phyloP scores from a whole-genome alignment of 1,140 invertebrate genomes.

The Helicoverpa armigera region DNA sequence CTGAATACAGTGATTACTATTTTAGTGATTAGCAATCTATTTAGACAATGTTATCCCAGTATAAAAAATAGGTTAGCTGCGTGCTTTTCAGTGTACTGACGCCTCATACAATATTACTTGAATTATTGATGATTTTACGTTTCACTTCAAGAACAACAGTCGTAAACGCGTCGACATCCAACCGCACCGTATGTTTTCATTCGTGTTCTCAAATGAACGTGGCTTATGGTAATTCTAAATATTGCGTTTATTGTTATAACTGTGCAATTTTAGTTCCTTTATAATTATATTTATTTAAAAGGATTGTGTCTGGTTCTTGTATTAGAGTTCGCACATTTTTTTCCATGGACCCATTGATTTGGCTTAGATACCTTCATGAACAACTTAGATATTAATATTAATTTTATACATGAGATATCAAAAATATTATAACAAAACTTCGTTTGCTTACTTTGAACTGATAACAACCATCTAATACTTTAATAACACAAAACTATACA shows the following conservation, averaged over 20 bases:
- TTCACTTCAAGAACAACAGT: neutral
- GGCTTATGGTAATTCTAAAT: conserved; percentile 76
- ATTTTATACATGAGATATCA: too few species aligned
- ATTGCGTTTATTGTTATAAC: conserved; percentile 58
- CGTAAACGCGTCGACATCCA: conserved; percentile 36
- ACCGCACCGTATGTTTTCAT: conserved; percentile 60
- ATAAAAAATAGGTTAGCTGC: too few species aligned
- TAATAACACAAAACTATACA: neutral
- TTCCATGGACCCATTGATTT: too few species aligned
- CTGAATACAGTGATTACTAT: too few species aligned
- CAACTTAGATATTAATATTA: too few species aligned
- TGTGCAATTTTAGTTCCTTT: conserved; percentile 36
- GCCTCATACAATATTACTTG: conserved; percentile 31
- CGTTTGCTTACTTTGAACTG: too few species aligned
- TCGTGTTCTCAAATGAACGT: conserved; percentile 68
- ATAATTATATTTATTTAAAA: conserved; percentile 5
- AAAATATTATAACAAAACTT: too few species aligned
- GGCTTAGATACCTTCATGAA: too few species aligned
- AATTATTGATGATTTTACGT: conserved; percentile 4
- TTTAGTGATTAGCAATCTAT: too few species aligned
- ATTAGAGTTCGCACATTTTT: too few species aligned
- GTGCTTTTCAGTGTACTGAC: neutral
- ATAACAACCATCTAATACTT: neutral
- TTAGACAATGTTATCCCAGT: too few species aligned
- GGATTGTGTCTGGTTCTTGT: neutral